A percentile compares a stretch with the other conserved stretches of the same genome.
Evolutionary conservation across 2,113 vertebrate species (phyloP).

Genomic region (Pelusios castaneus): DNA sequence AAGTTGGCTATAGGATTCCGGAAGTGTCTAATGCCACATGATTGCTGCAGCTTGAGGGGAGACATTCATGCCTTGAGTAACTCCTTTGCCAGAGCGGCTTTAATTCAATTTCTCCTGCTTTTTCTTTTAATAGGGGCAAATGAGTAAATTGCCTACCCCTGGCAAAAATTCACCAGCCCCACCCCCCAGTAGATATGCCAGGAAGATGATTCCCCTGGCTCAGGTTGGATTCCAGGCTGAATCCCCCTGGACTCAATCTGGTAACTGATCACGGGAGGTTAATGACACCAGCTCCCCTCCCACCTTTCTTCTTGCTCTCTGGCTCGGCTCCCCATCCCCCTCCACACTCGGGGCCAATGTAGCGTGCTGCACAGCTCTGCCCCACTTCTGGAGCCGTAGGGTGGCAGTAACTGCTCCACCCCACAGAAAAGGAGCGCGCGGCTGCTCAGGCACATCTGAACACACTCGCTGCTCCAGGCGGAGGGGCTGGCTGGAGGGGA

Average conservation of each 20-base stretch:
- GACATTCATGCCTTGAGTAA: slow-evolving; percentile 83
- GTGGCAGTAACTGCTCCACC: neutral
- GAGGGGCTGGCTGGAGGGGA: neutral
- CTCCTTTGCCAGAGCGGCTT: slow-evolving; percentile 79
- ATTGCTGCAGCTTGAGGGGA: slow-evolving; percentile 85
- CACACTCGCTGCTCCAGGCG: neutral
- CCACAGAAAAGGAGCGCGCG: neutral
- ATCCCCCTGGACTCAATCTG: neutral
- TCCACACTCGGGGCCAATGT: neutral
- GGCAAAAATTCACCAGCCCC: slow-evolving; percentile 64
- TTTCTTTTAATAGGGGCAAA: slow-evolving; percentile 81
- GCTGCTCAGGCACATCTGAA: neutral
- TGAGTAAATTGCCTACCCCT: slow-evolving; percentile 77
- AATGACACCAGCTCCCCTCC: neutral
- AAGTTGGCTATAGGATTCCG: slow-evolving; percentile 97
- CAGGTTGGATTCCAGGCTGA: neutral
- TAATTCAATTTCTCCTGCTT: slow-evolving; percentile 83
- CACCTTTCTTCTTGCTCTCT: neutral
- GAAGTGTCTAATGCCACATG: slow-evolving; percentile 91
- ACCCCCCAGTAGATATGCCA: slow-evolving; percentile 35
- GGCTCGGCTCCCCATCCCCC: neutral
- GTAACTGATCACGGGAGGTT: slow-evolving; percentile 10
- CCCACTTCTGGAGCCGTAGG: neutral
- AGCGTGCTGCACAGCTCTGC: neutral
- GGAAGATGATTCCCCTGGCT: slow-evolving; percentile 22